A percentile compares a stretch with the other conserved stretches of the same genome.
These are phyloP conservation scores for Champsocephalus esox DNA, from an alignment of 2,797 vertebrate genomes.

Conservation along the genomic window DNA sequence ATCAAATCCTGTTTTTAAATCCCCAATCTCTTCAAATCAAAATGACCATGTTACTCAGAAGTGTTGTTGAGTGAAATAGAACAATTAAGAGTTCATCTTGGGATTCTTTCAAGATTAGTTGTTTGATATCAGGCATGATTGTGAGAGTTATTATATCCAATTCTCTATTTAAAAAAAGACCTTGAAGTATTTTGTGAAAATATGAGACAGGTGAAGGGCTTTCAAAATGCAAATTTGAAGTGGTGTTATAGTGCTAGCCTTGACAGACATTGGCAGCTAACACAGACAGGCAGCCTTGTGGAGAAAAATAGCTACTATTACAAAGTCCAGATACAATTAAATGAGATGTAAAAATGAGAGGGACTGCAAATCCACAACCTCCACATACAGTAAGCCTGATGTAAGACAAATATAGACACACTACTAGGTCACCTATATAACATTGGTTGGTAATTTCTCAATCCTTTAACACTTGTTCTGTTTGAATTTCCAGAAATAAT, in stretches of 20 bases:
- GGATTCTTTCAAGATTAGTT: constrained; percentile 7
- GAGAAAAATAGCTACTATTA: constrained; percentile 24
- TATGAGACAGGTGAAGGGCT: not conserved
- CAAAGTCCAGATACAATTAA: constrained; percentile 50
- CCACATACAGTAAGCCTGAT: constrained; percentile 52
- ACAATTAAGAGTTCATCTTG: constrained; percentile 27
- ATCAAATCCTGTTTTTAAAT: constrained; percentile 46
- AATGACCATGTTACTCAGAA: constrained; percentile 41
- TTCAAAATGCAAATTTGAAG: constrained; percentile 1
- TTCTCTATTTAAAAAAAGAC: constrained; percentile 1
- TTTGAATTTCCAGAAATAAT: constrained; percentile 84
- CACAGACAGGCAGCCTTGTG: constrained; percentile 23
- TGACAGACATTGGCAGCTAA: constrained; percentile 26
- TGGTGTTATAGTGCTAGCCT: constrained; percentile 6
- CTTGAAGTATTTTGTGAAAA: constrained; percentile 4
- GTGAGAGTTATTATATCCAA: constrained; percentile 2
- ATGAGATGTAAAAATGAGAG: constrained; percentile 50
- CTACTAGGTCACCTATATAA: constrained; percentile 85
- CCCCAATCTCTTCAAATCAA: constrained; percentile 37
- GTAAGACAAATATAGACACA: constrained; percentile 80
- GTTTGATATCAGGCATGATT: constrained; percentile 18
- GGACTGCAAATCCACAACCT: constrained; percentile 41
- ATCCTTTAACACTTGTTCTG: constrained; percentile 77
- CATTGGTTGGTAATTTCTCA: constrained; percentile 81
- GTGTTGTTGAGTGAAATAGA: constrained; percentile 7